Conservation (phyloP, 2,888 invertebrate genomes). For the Chrysomela aeneicollis region DNA sequence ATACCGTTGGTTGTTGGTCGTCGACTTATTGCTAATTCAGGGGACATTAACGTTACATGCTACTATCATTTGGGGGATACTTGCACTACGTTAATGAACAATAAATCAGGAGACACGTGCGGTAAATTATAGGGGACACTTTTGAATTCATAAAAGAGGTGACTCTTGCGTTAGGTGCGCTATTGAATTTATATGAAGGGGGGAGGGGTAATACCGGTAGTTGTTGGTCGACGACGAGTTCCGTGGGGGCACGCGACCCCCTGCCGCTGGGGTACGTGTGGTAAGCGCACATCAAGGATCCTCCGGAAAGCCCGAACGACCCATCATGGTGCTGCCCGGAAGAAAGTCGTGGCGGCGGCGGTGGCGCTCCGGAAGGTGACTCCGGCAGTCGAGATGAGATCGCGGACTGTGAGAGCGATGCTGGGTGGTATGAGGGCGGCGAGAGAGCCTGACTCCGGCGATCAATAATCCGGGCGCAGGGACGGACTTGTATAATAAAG, state of each 20-base stretch:
- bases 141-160: too few relatives aligned
- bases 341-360: background rate
- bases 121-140: too few relatives aligned
- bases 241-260: conserved; percentile 57
- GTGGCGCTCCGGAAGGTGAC: conserved; percentile 21
- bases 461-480: conserved; percentile 51
- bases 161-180: too few relatives aligned
- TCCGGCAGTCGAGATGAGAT: conserved; percentile 49
- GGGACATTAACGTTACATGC: too few relatives aligned
- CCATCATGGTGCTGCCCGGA: background rate
- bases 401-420: conserved; percentile 53
- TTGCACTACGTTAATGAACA: too few relatives aligned
- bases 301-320: conserved; percentile 17
- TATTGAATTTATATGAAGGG: too few relatives aligned
- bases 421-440: conserved; percentile 49
- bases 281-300: conserved; percentile 59
- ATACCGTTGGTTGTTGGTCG: too few relatives aligned
- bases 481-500: too few relatives aligned
- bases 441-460: conserved; percentile 44
- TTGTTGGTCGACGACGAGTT: conserved; percentile 55
- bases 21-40: too few relatives aligned
- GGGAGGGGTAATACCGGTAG: too few relatives aligned
- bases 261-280: conserved; percentile 61
- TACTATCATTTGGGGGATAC: too few relatives aligned
- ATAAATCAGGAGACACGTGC: too few relatives aligned